These are phyloP conservation scores for Doryteuthis pealeii DNA, from an alignment of 1,140 invertebrate species.

Conservation along the genomic window DNA sequence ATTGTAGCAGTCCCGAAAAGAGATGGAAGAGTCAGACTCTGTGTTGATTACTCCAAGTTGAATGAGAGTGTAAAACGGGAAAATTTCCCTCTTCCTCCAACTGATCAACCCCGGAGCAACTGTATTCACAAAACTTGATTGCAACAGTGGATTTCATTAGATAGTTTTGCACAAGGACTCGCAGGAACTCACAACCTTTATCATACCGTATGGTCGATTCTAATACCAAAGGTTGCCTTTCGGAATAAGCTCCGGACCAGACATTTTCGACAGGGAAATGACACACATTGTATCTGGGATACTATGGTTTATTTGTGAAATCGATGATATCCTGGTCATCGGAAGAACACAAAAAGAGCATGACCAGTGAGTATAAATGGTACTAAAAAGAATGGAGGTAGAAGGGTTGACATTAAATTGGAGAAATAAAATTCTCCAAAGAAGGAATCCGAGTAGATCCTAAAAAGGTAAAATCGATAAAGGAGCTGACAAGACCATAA, in stretches of 20 bases:
- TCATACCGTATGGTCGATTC: constrained; percentile 27
- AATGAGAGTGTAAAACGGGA: constrained; percentile 20
- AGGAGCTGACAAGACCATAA: neutral
- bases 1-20: neutral
- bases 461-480: neutral
- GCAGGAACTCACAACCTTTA: constrained; percentile 29
- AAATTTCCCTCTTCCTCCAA: constrained; percentile 15
- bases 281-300: neutral
- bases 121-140: constrained; percentile 61
- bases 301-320: neutral
- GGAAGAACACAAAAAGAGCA: neutral
- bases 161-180: constrained; percentile 16
- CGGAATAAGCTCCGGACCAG: constrained; percentile 29
- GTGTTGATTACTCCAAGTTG: neutral
- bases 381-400: neutral
- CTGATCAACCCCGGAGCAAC: constrained; percentile 37
- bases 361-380: too few species aligned
- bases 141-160: constrained; percentile 56
- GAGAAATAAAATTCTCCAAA: neutral
- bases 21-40: neutral
- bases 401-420: neutral
- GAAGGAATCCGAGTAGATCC: neutral
- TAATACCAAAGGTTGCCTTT: constrained; percentile 26
- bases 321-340: neutral
- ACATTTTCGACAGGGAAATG: constrained; percentile 13